phyloP scores from a whole-genome alignment of 2,113 vertebrate genomes.

The Aramus guarauna region DNA sequence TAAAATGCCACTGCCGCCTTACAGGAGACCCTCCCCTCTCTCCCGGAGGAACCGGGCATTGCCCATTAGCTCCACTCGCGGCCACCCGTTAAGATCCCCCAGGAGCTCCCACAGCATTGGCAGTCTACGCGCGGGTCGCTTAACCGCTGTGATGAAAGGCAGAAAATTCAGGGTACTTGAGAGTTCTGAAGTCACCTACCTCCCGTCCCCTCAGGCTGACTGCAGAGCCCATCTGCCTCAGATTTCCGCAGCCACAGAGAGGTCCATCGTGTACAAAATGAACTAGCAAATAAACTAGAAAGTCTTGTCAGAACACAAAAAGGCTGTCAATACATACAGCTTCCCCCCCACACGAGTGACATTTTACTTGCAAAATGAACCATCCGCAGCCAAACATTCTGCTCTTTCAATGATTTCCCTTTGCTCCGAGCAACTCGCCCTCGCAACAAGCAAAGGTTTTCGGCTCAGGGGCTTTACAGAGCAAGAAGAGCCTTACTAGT shows the following conservation, averaged over 20 bases:
- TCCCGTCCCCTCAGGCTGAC: slow-evolving; percentile 70
- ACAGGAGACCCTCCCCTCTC: not conserved
- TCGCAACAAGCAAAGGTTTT: not conserved
- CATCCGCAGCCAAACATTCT: not conserved
- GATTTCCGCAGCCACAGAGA: slow-evolving; percentile 20
- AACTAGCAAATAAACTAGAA: slow-evolving; percentile 31
- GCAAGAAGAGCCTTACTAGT: fast-evolving
- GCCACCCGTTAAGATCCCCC: not conserved
- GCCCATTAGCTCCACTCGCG: not conserved
- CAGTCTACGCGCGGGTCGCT: not conserved
- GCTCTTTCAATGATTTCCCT: not conserved
- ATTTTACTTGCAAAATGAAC: slow-evolving; percentile 34
- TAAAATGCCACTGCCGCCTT: not conserved
- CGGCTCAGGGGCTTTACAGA: not conserved
- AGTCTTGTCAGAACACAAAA: slow-evolving; percentile 58
- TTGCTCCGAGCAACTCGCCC: not conserved
- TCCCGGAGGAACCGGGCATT: not conserved
- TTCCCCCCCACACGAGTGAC: slow-evolving; percentile 42
- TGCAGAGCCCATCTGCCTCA: slow-evolving; percentile 69
- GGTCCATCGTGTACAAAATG: slow-evolving; percentile 38
- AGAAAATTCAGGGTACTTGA: not conserved
- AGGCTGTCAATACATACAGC: slow-evolving; percentile 29
- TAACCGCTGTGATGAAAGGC: slow-evolving; percentile 37
- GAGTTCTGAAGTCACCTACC: slow-evolving; percentile 36
- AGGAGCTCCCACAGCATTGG: not conserved